phyloP scores from a whole-genome alignment of 2,797 vertebrate species.

The Coregonus sp. region DNA sequence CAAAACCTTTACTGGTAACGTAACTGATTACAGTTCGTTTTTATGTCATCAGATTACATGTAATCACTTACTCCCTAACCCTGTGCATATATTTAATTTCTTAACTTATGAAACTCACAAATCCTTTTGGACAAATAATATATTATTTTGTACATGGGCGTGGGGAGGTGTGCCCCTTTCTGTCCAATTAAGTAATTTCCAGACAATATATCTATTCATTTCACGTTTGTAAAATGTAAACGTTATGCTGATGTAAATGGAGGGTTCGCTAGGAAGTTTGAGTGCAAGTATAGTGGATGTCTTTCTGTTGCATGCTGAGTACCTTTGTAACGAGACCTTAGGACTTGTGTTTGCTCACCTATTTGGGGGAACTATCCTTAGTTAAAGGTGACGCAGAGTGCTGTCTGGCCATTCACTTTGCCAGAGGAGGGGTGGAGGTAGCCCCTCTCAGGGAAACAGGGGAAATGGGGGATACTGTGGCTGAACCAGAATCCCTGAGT shows the following conservation, averaged over 20 bases:
- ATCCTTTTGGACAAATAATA: not conserved
- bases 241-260: not conserved
- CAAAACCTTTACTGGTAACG: no score
- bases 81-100: no score
- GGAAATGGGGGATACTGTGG: constrained; percentile 89
- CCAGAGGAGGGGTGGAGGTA: constrained; percentile 85
- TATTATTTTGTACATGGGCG: no score
- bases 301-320: not conserved
- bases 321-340: not conserved
- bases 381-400: constrained; percentile 84
- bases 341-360: constrained; percentile 70
- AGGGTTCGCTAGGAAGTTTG: not conserved
- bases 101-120: not conserved
- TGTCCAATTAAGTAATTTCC: no score
- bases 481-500: constrained; percentile 90
- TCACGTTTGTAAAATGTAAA: no score
- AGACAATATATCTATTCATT: no score
- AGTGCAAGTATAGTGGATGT: not conserved
- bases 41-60: no score
- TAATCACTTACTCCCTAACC: no score
- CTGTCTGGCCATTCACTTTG: constrained; percentile 80
- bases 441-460: constrained; percentile 81
- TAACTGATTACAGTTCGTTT: no score
- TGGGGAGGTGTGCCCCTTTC: no score
- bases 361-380: constrained; percentile 83